Percentiles rank a stretch among this genome's conserved stretches.
Conservation (phyloP, 2,113 vertebrate species). For the Platycercus adscitus region DNA sequence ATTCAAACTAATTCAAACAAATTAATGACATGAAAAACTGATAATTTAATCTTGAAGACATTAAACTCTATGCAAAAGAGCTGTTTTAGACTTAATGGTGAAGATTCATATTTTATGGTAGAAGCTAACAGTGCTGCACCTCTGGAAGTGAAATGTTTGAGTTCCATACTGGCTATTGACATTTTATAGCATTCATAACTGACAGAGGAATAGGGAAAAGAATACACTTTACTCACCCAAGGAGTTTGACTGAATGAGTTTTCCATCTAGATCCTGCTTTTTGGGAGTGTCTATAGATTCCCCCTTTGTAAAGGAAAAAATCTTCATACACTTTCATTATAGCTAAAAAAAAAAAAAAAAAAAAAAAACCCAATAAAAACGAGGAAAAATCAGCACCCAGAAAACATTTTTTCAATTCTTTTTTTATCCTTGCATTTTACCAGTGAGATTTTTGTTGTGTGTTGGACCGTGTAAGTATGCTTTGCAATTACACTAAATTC, state of each 20-base stretch:
- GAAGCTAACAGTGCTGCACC: not conserved
- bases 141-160: not conserved
- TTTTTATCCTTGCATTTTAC: not conserved
- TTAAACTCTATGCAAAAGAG: not conserved
- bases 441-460: not conserved
- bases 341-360: slow-evolving; percentile 66
- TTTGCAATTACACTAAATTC: not conserved
- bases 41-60: not conserved
- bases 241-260: slow-evolving; percentile 79
- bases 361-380: not conserved
- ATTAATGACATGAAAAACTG: not conserved
- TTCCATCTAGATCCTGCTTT: slow-evolving; percentile 53
- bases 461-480: not conserved
- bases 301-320: slow-evolving; percentile 81
- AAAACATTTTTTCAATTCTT: not conserved
- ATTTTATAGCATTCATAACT: not conserved
- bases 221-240: slow-evolving; percentile 70
- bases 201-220: not conserved
- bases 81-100: not conserved
- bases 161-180: not conserved
- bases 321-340: slow-evolving; percentile 80
- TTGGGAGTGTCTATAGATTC: slow-evolving; percentile 73
- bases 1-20: not conserved
- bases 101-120: not conserved
- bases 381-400: not conserved